Conservation (phyloP, 1,140 invertebrate genomes). For the Lasaia peninsularis region DNA sequence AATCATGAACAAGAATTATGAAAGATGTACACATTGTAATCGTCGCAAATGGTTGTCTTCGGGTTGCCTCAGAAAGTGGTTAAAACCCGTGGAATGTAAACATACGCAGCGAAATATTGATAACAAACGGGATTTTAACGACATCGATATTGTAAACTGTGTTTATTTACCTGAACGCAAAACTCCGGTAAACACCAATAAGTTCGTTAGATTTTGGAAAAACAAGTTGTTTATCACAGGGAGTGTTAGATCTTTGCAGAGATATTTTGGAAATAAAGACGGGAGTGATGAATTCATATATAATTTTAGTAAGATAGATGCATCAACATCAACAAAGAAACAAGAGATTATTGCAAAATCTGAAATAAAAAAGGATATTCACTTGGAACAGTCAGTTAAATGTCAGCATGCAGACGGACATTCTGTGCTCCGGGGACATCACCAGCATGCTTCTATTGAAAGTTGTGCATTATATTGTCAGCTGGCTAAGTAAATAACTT, state of each 20-base stretch:
- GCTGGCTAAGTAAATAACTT: conserved; percentile 56
- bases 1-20: conserved; percentile 68
- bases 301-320: conserved; percentile 48
- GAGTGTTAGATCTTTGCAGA: conserved; percentile 61
- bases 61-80: conserved; percentile 67
- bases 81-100: conserved; percentile 73
- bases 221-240: conserved; percentile 66
- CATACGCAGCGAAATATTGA: conserved; percentile 68
- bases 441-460: conserved; percentile 63
- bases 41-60: conserved; percentile 66
- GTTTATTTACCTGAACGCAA: conserved; percentile 59
- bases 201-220: conserved; percentile 72
- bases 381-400: conserved; percentile 45
- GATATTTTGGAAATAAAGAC: conserved; percentile 64
- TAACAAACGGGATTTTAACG: conserved; percentile 62
- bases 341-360: conserved; percentile 27
- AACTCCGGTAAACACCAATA: conserved; percentile 50
- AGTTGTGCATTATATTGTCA: conserved; percentile 70
- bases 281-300: conserved; percentile 50
- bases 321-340: conserved; percentile 53
- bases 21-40: conserved; percentile 67
- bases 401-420: conserved; percentile 69
- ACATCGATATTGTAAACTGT: conserved; percentile 60
- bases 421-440: conserved; percentile 64
- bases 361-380: conserved; percentile 45